A percentile compares a stretch with the other conserved stretches of the same genome.
phyloP scores from a whole-genome alignment of 2,113 vertebrate species.

The Psilopogon haemacephalus region DNA sequence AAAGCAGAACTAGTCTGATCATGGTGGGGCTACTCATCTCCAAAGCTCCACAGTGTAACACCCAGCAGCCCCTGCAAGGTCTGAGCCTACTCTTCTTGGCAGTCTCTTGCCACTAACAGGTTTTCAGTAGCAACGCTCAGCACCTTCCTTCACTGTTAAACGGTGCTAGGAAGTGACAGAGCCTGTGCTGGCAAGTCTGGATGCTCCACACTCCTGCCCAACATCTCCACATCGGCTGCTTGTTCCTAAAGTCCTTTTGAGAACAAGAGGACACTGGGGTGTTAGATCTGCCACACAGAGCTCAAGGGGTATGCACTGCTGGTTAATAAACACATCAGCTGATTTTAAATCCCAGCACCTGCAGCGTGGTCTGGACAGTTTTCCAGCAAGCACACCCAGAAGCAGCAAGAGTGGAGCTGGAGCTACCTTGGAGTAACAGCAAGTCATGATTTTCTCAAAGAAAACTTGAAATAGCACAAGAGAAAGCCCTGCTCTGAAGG shows the following conservation, averaged over 20 bases:
- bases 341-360: neutral
- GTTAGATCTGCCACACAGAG: neutral
- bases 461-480: neutral
- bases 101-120: neutral
- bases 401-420: neutral
- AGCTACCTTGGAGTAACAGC: neutral
- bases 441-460: neutral
- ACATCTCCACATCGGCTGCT: neutral
- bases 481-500: neutral
- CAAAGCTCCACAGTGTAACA: neutral
- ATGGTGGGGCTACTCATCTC: neutral
- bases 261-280: accelerated
- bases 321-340: neutral
- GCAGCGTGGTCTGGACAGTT: neutral
- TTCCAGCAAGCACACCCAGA: neutral
- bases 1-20: neutral
- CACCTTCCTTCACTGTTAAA: neutral
- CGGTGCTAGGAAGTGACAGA: neutral
- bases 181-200: accelerated
- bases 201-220: accelerated
- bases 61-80: neutral
- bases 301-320: neutral
- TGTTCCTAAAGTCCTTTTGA: neutral
- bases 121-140: neutral
- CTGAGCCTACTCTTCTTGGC: neutral